Evolutionary conservation across 2,113 vertebrate species (phyloP), one percentile per base, ranked within the genome.

Genomic region (Hydropotes inermis): DNA sequence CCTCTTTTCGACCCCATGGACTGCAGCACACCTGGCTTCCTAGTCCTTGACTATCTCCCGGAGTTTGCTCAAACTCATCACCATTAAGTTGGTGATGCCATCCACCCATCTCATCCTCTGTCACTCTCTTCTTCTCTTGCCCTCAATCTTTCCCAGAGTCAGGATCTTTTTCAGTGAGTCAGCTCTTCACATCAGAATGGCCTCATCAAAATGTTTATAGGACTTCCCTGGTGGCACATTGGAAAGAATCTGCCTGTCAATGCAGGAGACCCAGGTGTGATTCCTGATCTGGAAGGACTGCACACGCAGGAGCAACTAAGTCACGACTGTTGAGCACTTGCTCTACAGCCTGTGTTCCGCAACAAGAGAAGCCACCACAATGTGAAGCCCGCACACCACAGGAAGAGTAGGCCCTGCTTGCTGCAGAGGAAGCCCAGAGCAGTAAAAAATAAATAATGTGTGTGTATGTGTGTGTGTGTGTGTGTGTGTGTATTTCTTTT

Each of bases 401-500:
- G 64, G 64, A 70, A 70, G 64, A 36, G 64, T n/a, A 36, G 17
- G 64, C 9, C 19, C 64, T 70, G 64, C n/a, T 70, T 70, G n/a
- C 64, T 36, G n/a, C 64, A 70, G 64, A 70, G 64, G 36, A 70
- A 70, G n/a, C n/a, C 17, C 64, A 70, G 64, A 21, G 17, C 64
- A 70, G 64, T 70, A 19, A 70, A 36, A 70, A 36, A 70, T 70
- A 70, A 70, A 67, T 67, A 67, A 19, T n/a, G 15, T 64, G 33
- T 64, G 61, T 64, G 30, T 64, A 0, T 64, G 6, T 64, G 12
- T 60, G 2, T 58, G 5, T 58, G 0, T 61, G 0, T 61, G 39
- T 39, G 2, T n/a, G 4, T 67, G 19, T n/a, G 1, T n/a, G 2
- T n/a, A 4, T 64, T 30, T 60, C 27, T 27, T 28, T 28, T 60